Conservation (phyloP, 2,113 vertebrate genomes). For the Regulus satrapa region DNA sequence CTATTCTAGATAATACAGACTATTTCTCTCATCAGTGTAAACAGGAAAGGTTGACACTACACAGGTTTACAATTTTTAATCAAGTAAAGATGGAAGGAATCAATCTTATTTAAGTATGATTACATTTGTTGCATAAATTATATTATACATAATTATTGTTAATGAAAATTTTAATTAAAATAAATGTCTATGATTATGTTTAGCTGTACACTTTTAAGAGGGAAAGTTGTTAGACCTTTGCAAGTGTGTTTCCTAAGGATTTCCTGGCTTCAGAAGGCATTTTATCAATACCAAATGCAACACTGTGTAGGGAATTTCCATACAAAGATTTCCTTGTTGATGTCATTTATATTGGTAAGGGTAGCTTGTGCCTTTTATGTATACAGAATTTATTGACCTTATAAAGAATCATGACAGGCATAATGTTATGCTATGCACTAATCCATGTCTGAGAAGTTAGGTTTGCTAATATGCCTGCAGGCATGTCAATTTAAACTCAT, state of each 20-base stretch:
- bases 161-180: background rate
- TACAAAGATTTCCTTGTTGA: background rate
- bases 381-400: background rate
- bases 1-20: background rate
- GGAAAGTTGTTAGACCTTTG: background rate
- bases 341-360: background rate
- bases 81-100: slow-evolving; percentile 10
- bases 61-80: slow-evolving; percentile 24
- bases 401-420: background rate
- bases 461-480: background rate
- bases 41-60: background rate
- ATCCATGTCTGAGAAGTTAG: background rate
- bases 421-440: background rate
- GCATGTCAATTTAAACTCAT: background rate
- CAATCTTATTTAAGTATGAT: slow-evolving; percentile 17
- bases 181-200: background rate
- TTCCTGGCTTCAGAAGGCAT: background rate
- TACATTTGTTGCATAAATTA: slow-evolving; percentile 15
- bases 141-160: background rate
- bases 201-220: background rate
- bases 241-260: background rate
- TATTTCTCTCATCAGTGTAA: background rate
- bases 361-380: background rate
- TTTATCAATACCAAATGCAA: background rate
- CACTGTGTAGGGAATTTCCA: background rate